Base-by-base conservation (phyloP, 2,797 vertebrate genomes). In the Fistularia tabacaria region DNA sequence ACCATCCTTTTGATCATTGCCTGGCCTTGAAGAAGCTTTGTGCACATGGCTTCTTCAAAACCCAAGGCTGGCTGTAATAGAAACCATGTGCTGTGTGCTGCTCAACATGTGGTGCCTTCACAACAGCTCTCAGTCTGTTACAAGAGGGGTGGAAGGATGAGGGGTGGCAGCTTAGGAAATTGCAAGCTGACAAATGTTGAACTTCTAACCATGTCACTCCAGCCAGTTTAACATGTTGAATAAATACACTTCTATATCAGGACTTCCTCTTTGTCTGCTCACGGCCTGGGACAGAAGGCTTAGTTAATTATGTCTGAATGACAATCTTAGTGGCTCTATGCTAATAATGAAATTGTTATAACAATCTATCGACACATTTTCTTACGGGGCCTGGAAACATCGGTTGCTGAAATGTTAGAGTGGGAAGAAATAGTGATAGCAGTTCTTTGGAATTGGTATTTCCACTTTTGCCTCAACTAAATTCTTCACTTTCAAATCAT, bases 111-210 rank as follows among this genome's bases (percentile, higher is more conserved):
- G 77, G 63, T 70, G 74, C 62, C 62, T 71, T 77, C 66, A 71
- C 60, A 41, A 71, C 76, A 56, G 72, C 61, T 69, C 70, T 69
- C 62, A 69, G 74, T 62, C 73, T 62, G 75, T 61, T 57, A 66
- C 54, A 59, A 48, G 50, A 14, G 3, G 25, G 44, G 45, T 37
- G 44, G 39, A 25, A 25, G 25, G 25, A 25, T 62, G 49, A 50
- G 73, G 57, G 51, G 53, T 51, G 57, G 45, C n/a, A 49, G 68
- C 65, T 79, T 74, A 68, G 62, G 71, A 85, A 87, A 90, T 85
- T 80, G 25, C 85, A 82, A 78, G 67, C 73, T 85, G 76, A 87
- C 73, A 83, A 87, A 85, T 71, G 80, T 64, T 78, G 69, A 51
- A 77, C 67, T 77, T 77, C 77, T 76, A 74, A 66, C 60, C 63